Percentiles rank a stretch among this genome's conserved stretches.
Evolutionary conservation across 92 coral and sea anemone genomes (phyloP).

Genomic region (Chrysogorgia sp.): DNA sequence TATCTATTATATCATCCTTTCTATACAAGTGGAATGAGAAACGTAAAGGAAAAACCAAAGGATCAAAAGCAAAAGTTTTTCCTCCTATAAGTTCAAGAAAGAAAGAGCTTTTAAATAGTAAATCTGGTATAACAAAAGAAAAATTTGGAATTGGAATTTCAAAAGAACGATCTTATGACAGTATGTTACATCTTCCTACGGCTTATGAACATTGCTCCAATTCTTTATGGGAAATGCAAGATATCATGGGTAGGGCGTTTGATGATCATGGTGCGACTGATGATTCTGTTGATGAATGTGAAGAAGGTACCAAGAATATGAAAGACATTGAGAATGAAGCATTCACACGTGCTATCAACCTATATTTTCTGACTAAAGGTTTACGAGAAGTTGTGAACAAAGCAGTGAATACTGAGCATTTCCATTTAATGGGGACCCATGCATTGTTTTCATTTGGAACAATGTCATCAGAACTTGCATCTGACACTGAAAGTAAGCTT

Average conservation of each 20-base stretch:
- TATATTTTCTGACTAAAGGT: constrained; percentile 28
- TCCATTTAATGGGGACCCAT: not conserved
- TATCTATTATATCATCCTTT: not conserved
- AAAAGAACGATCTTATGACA: constrained; percentile 5
- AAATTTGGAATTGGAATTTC: constrained; percentile 29
- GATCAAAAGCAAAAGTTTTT: constrained; percentile 18
- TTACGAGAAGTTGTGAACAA: constrained; percentile 8
- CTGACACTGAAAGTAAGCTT: not conserved
- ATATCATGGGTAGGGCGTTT: constrained; percentile 56
- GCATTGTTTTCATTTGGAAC: constrained; percentile 47
- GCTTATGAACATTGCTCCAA: constrained; percentile 53
- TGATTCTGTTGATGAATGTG: constrained; percentile 17
- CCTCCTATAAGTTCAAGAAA: constrained; percentile 56
- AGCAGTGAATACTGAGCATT: constrained; percentile 14
- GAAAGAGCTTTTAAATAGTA: constrained; percentile 46
- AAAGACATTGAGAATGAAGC: constrained; percentile 20
- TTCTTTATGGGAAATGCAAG: constrained; percentile 19
- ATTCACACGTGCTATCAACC: constrained; percentile 51
- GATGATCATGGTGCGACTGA: constrained; percentile 28
- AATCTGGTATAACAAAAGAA: constrained; percentile 22
- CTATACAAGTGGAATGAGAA: constrained; percentile 8
- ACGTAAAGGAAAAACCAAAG: not conserved
- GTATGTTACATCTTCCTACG: constrained; percentile 4
- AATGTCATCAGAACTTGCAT: constrained; percentile 14
- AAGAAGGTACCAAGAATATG: not conserved